Conservation (phyloP, 30 jellyfish, hydroid and myxozoan species). For the Aurelia coerulea region DNA sequence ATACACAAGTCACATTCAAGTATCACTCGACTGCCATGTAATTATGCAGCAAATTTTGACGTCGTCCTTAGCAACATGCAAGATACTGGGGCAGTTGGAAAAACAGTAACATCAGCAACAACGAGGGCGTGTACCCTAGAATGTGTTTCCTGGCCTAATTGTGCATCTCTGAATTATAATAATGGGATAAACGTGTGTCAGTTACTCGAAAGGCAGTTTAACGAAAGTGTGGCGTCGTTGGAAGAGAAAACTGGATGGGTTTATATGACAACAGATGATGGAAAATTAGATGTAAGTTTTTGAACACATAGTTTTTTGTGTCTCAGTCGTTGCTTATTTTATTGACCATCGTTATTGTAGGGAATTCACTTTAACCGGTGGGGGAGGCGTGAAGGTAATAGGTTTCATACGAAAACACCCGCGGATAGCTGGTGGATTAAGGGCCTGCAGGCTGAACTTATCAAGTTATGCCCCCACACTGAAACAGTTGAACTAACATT, state of each 20-base stretch:
- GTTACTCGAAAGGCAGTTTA: slow-evolving; percentile 13
- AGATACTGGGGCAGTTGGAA: slow-evolving; percentile 23
- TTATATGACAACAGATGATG: slow-evolving; percentile 27
- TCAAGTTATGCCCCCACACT: too few relatives aligned
- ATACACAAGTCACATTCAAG: background rate
- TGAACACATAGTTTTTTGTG: too few relatives aligned
- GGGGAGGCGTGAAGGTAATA: too few relatives aligned
- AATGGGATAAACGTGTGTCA: slow-evolving; percentile 2
- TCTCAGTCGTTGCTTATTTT: too few relatives aligned
- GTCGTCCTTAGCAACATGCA: background rate
- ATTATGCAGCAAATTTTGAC: slow-evolving; percentile 15
- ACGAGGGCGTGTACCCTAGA: slow-evolving; percentile 14
- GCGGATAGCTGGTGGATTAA: too few relatives aligned
- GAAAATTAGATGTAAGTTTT: slow-evolving; percentile 20
- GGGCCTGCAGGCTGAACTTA: too few relatives aligned
- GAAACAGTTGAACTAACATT: too few relatives aligned
- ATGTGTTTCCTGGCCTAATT: slow-evolving; percentile 22
- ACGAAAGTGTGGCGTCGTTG: slow-evolving; percentile 8
- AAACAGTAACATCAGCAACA: background rate
- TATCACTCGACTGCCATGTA: slow-evolving; percentile 19
- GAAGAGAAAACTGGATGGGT: slow-evolving; percentile 13
- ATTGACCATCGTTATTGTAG: too few relatives aligned
- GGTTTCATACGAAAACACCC: too few relatives aligned
- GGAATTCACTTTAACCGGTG: too few relatives aligned
- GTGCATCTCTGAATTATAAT: slow-evolving; percentile 29